phyloP scores from a whole-genome alignment of 2,113 vertebrate species.

The Sterrhoptilus dennistouni region DNA sequence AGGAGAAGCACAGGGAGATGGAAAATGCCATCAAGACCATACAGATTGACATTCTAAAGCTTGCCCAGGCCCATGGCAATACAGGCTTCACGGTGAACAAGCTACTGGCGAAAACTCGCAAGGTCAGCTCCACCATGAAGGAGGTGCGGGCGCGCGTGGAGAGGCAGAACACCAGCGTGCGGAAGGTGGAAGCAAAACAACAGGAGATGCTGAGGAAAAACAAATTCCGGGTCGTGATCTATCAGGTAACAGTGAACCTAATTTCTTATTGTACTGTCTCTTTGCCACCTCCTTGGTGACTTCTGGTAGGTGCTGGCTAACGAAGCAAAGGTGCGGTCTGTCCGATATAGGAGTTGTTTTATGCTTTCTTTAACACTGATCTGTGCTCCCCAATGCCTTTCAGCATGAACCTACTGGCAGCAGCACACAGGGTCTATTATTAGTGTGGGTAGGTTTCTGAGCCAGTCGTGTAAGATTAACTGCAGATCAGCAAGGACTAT shows the following conservation, averaged over 20 bases:
- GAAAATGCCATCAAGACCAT: slow-evolving; percentile 87
- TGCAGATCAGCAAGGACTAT: slow-evolving; percentile 73
- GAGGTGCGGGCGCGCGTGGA: slow-evolving; percentile 90
- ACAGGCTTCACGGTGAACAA: slow-evolving; percentile 87
- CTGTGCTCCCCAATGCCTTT: not conserved
- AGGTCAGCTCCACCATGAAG: slow-evolving; percentile 92
- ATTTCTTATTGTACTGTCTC: not conserved
- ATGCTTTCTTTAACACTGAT: not conserved
- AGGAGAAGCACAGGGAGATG: slow-evolving; percentile 90
- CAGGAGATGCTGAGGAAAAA: slow-evolving; percentile 94
- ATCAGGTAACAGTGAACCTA: slow-evolving; percentile 82
- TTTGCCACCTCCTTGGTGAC: not conserved
- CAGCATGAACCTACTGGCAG: not conserved
- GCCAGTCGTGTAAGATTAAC: slow-evolving; percentile 73
- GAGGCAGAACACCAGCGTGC: slow-evolving; percentile 85
- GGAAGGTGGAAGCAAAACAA: slow-evolving; percentile 90
- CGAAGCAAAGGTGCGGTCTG: not conserved
- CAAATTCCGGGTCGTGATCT: slow-evolving; percentile 96
- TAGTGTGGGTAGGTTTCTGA: slow-evolving; percentile 66
- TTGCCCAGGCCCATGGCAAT: slow-evolving; percentile 87
- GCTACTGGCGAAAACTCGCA: slow-evolving; percentile 91
- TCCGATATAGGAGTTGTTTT: not conserved
- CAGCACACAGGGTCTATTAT: slow-evolving; percentile 71
- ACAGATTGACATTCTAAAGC: slow-evolving; percentile 91
- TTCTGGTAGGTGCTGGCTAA: not conserved